Conservation (phyloP, 2,888 invertebrate genomes). For the Megalurothrips usitatus region DNA sequence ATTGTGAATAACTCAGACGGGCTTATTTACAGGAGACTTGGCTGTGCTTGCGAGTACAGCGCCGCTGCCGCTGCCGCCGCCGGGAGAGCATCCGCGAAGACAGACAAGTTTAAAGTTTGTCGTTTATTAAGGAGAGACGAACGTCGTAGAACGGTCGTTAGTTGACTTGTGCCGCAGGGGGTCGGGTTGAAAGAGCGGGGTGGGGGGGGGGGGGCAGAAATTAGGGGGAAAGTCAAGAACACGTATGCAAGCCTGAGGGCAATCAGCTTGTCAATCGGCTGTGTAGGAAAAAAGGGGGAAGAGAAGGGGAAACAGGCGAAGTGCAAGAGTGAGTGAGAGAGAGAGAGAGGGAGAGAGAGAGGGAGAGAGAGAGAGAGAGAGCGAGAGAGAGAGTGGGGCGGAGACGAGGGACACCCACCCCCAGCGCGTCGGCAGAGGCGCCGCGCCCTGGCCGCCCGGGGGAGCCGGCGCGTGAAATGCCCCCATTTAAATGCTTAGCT, state of each 20-base stretch:
- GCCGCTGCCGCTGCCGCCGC: too few relatives aligned
- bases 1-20: conserved; percentile 8
- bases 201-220: not conserved
- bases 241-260: not conserved
- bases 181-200: not conserved
- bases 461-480: not conserved
- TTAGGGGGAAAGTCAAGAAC: not conserved
- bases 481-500: conserved; percentile 21
- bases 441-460: not conserved
- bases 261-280: too few relatives aligned
- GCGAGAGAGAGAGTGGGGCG: too few relatives aligned
- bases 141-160: too few relatives aligned
- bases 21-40: not conserved
- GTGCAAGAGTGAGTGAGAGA: not conserved
- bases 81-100: too few relatives aligned
- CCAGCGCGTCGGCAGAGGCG: not conserved
- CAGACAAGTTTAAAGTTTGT: conserved; percentile 6
- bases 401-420: too few relatives aligned
- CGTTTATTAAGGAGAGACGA: not conserved
- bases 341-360: not conserved
- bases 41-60: too few relatives aligned
- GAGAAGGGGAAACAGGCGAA: not conserved
- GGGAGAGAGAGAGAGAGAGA: not conserved
- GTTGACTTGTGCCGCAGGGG: too few relatives aligned
- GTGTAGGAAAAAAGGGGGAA: not conserved